phyloP scores from a whole-genome alignment of 2,888 invertebrate species.

The Drosophila siamana region DNA sequence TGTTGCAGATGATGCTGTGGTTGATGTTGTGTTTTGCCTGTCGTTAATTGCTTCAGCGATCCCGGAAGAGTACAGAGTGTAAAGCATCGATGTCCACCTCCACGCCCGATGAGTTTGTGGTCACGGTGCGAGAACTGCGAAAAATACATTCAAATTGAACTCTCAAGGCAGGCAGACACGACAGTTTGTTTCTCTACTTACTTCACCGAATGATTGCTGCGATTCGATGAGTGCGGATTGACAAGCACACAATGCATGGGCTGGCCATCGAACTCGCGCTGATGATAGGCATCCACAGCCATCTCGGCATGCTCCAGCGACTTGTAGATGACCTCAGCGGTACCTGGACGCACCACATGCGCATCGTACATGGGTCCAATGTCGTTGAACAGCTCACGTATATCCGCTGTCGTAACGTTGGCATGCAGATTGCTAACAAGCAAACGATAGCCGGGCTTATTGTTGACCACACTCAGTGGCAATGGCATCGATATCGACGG shows the following conservation, averaged over 20 bases:
- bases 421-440: slow-evolving; percentile 95
- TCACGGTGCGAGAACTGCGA: slow-evolving; percentile 73
- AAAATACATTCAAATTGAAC: neutral
- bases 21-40: neutral
- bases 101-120: slow-evolving; percentile 78
- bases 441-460: slow-evolving; percentile 90
- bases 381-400: slow-evolving; percentile 97
- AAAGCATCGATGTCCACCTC: slow-evolving; percentile 85
- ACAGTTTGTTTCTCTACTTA: slow-evolving; percentile 37
- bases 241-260: slow-evolving; percentile 96
- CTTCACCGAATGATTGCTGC: slow-evolving; percentile 86
- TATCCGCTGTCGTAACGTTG: slow-evolving; percentile 95
- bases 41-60: slow-evolving; percentile 55
- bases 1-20: neutral
- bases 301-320: slow-evolving; percentile 93
- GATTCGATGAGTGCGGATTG: slow-evolving; percentile 89
- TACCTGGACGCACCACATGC: slow-evolving; percentile 93
- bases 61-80: slow-evolving; percentile 85
- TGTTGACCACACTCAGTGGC: slow-evolving; percentile 56
- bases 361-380: slow-evolving; percentile 94
- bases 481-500: slow-evolving; percentile 38
- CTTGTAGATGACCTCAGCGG: slow-evolving; percentile 96
- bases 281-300: slow-evolving; percentile 97
- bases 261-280: slow-evolving; percentile 96
- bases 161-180: slow-evolving; percentile 4